A percentile compares a stretch with the other conserved stretches of the same genome.
Evolutionary conservation across 1,140 invertebrate species (phyloP).

Genomic region (Akabosia matsudoensis): DNA sequence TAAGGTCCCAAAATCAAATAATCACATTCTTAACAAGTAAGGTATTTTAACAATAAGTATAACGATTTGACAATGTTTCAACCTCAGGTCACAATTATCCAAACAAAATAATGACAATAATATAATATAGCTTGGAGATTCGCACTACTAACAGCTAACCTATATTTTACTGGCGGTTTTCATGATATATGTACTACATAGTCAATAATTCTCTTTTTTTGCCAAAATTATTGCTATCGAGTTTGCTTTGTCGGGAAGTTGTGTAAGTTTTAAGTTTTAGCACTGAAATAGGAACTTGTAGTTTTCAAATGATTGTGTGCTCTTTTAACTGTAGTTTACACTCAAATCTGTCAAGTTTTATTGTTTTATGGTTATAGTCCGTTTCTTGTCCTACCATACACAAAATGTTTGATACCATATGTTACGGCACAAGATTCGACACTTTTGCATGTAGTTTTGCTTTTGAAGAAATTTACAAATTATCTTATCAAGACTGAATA

Average conservation of each 20-base stretch:
- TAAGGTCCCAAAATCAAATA: neutral
- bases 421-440: neutral
- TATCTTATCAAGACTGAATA: too few species aligned
- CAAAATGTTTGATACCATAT: neutral
- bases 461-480: neutral
- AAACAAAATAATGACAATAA: neutral
- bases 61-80: slow-evolving; percentile 6
- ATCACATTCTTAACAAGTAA: neutral
- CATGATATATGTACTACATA: too few species aligned
- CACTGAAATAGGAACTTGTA: slow-evolving; percentile 8
- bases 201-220: neutral
- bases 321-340: neutral
- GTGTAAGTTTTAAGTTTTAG: neutral
- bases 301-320: neutral
- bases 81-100: slow-evolving; percentile 13
- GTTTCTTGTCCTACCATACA: neutral
- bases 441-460: neutral
- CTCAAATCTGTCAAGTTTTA: too few species aligned
- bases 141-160: neutral
- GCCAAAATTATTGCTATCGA: neutral
- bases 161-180: too few species aligned
- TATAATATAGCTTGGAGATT: neutral
- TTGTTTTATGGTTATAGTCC: too few species aligned
- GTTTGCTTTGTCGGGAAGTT: neutral
- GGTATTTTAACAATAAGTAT: neutral